phyloP scores from a whole-genome alignment of 2,888 invertebrate genomes.

The Oscheius onirici region DNA sequence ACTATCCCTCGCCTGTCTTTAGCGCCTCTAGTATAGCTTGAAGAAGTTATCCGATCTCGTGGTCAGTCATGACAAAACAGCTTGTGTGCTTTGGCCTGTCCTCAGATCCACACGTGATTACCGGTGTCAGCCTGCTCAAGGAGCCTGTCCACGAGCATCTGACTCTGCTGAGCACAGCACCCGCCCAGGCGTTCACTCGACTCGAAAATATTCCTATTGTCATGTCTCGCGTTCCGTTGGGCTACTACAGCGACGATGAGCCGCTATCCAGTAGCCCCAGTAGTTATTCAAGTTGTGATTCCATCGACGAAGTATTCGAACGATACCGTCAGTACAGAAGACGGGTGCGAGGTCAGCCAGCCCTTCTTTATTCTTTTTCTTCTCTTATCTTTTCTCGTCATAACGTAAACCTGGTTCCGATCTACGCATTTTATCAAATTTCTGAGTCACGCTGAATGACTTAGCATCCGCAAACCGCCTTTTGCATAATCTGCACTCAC shows the following conservation, averaged over 20 bases:
- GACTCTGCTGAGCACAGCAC: slow-evolving; percentile 20
- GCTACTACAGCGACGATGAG: slow-evolving; percentile 29
- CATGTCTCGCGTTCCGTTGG: slow-evolving; percentile 9
- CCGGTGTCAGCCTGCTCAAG: slow-evolving; percentile 22
- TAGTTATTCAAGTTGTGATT: slow-evolving; percentile 27
- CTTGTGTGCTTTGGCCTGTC: slow-evolving; percentile 13
- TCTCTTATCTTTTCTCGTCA: background rate
- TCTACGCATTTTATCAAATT: too few relatives aligned
- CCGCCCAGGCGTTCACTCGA: slow-evolving; percentile 5
- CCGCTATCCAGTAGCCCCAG: slow-evolving; percentile 20
- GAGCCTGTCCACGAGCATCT: too few relatives aligned
- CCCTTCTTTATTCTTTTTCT: background rate
- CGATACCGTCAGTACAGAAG: slow-evolving; percentile 16
- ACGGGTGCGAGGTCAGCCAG: slow-evolving; percentile 9
- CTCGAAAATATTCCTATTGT: background rate
- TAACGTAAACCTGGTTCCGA: too few relatives aligned
- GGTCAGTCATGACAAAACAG: slow-evolving; percentile 4
- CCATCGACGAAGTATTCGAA: slow-evolving; percentile 26
- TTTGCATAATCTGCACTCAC: too few relatives aligned
- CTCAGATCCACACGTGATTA: slow-evolving; percentile 9
- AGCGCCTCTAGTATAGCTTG: too few relatives aligned
- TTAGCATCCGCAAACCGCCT: too few relatives aligned
- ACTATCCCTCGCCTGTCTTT: too few relatives aligned
- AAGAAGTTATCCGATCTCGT: background rate
- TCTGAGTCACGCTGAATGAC: too few relatives aligned